Base-by-base conservation (phyloP, 1,140 invertebrate genomes). In the Papilio aristodemus region DNA sequence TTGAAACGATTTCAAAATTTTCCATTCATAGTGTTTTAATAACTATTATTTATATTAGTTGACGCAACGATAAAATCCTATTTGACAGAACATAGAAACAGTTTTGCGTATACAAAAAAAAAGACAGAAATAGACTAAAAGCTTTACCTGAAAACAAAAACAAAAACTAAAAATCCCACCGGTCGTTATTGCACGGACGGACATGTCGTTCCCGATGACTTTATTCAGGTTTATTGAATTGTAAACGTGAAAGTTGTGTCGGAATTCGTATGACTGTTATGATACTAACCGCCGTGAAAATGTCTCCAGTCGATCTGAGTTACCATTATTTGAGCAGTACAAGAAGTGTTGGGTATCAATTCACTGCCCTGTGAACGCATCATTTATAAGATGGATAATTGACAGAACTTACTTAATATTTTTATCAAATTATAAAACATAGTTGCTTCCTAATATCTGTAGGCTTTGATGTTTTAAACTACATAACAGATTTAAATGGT, bases 141-240 rank as follows among this genome's bases (percentile, higher is more conserved):
- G 19, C 46, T 54, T 54, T 25, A 54, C 46, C 46, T 54, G 46
- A 54, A 54, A 54, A 54, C 46, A 54, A 46, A 46, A 46, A 46
- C 43, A 19, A 54, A 54, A 46, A 46, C 43, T 17, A 19, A 54
- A 54, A 54, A 22, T 25, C 46, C 46, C 46, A 54, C 46, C 46
- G 46, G 46, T 54, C 46, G 46, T 54, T 54, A 54, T 54, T 54
- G 46, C 46, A 54, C 22, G 46, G 19, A 54, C 46, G 46, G 46
- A 54, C 46, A 54, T 54, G 46, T 43, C 41, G 41, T 54, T 54
- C 46, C 46, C 46, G 46, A 22, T 54, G 46, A 54, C 46, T 54
- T 54, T 54, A 54, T 54, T 54, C 46, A 25, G 9, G 46, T 54
- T 54, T 4, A 54, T 54, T 54, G 46, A 54, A 54, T 54, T 54